A percentile compares a stretch with the other conserved stretches of the same genome.
Conservation (phyloP, 1,140 invertebrate genomes). For the Pemphigus obesinymphae region DNA sequence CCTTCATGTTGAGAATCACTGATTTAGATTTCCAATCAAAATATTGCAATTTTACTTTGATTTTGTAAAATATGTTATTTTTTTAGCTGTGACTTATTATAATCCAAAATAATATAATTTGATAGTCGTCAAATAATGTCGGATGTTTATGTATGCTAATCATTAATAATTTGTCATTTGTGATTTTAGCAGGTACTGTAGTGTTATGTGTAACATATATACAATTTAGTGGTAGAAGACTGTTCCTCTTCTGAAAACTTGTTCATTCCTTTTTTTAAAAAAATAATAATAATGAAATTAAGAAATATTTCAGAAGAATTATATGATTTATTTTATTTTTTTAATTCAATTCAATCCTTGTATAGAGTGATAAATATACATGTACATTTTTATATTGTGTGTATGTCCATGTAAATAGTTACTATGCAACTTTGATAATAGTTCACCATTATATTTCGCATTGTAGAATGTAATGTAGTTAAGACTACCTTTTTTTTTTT, state of each 20-base stretch:
- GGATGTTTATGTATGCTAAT: background rate
- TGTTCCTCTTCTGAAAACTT: conserved; percentile 39
- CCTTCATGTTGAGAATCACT: too few relatives aligned
- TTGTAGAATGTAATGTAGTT: background rate
- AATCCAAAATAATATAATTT: background rate
- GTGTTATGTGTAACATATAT: background rate
- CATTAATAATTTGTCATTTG: background rate
- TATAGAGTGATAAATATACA: background rate
- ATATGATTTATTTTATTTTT: background rate
- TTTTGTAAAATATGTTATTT: background rate
- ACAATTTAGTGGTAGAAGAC: conserved; percentile 26
- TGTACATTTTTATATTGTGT: background rate
- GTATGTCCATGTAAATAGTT: background rate
- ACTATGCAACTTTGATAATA: background rate
- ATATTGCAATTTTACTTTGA: background rate
- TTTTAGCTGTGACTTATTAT: background rate
- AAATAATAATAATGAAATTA: background rate
- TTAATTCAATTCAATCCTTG: background rate
- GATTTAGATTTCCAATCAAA: background rate
- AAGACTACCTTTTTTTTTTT: too few relatives aligned
- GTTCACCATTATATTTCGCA: background rate
- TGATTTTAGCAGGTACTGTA: background rate
- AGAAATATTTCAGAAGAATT: background rate
- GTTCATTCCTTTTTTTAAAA: conserved; percentile 36
- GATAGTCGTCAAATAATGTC: background rate